phyloP scores from a whole-genome alignment of 1,140 invertebrate species.

The Drosophila murphyi region DNA sequence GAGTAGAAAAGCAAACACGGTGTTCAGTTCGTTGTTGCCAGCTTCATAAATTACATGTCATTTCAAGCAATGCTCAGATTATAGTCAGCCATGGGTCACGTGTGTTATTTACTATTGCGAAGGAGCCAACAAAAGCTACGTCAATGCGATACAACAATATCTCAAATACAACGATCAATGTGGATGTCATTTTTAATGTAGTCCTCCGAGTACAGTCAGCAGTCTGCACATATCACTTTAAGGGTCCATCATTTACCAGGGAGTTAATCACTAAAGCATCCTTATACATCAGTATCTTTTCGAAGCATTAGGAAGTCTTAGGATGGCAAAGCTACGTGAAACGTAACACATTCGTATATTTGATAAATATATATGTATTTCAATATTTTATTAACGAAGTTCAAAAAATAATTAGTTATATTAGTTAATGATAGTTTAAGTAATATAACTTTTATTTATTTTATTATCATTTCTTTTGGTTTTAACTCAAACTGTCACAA shows the following conservation, averaged over 20 bases:
- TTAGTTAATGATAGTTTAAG: no score
- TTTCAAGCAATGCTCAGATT: constrained; percentile 26
- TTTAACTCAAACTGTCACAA: neutral
- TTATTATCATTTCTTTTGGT: no score
- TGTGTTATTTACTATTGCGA: constrained; percentile 5
- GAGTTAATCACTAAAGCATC: neutral
- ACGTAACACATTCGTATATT: no score
- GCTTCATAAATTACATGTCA: constrained; percentile 64
- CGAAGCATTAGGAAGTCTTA: neutral
- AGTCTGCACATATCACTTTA: neutral
- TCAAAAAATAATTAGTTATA: no score
- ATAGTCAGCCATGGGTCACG: constrained; percentile 9
- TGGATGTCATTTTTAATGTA: neutral
- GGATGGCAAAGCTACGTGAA: no score
- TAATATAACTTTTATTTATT: no score
- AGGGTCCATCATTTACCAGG: neutral
- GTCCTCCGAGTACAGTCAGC: neutral
- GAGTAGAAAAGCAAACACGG: constrained; percentile 7
- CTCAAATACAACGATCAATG: neutral
- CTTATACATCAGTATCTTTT: neutral
- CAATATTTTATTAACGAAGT: no score
- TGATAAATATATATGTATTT: no score
- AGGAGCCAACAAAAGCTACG: neutral
- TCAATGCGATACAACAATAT: constrained; percentile 1
- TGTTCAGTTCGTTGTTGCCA: constrained; percentile 25